Evolutionary conservation across 2,797 vertebrate genomes (phyloP).

Genomic region (Myripristis murdjan): DNA sequence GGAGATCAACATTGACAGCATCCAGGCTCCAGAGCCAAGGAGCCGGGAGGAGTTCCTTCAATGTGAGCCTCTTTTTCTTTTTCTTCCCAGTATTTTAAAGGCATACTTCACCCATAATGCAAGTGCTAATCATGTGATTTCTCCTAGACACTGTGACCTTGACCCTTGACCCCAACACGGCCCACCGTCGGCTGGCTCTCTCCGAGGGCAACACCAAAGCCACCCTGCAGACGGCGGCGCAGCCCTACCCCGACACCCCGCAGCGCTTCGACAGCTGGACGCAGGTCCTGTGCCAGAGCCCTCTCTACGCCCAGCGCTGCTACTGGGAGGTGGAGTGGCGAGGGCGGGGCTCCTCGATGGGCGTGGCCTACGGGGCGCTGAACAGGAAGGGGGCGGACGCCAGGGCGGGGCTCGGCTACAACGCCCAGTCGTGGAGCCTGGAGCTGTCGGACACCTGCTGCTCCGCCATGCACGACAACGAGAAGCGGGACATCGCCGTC

Average conservation of each 20-base stretch:
- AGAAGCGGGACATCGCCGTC: slow-evolving; percentile 83
- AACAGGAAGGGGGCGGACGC: slow-evolving; percentile 80
- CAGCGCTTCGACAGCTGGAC: slow-evolving; percentile 86
- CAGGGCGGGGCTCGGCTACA: slow-evolving; percentile 85
- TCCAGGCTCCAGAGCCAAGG: slow-evolving; percentile 85
- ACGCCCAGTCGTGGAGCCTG: slow-evolving; percentile 87
- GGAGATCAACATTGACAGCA: slow-evolving; percentile 83
- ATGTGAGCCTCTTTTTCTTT: too few species aligned
- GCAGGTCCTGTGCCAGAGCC: slow-evolving; percentile 80
- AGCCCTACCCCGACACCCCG: slow-evolving; percentile 60
- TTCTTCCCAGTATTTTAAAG: too few species aligned
- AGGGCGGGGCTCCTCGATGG: slow-evolving; percentile 83
- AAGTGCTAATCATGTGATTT: too few species aligned
- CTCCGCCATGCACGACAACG: slow-evolving; percentile 83
- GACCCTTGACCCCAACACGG: slow-evolving; percentile 82
- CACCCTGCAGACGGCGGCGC: slow-evolving; percentile 70
- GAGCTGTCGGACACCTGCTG: slow-evolving; percentile 88
- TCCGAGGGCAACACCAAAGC: slow-evolving; percentile 82
- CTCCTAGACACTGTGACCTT: slow-evolving; percentile 76
- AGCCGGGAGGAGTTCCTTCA: slow-evolving; percentile 85
- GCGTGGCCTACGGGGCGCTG: slow-evolving; percentile 77
- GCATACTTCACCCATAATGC: neutral
- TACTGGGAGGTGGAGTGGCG: slow-evolving; percentile 90
- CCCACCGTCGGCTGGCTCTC: slow-evolving; percentile 82
- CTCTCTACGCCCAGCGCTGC: slow-evolving; percentile 68